Percentiles rank a stretch among this genome's conserved stretches.
Evolutionary conservation across 2,113 vertebrate species (phyloP).

Genomic region (Dolichallabes microphthalmus): DNA sequence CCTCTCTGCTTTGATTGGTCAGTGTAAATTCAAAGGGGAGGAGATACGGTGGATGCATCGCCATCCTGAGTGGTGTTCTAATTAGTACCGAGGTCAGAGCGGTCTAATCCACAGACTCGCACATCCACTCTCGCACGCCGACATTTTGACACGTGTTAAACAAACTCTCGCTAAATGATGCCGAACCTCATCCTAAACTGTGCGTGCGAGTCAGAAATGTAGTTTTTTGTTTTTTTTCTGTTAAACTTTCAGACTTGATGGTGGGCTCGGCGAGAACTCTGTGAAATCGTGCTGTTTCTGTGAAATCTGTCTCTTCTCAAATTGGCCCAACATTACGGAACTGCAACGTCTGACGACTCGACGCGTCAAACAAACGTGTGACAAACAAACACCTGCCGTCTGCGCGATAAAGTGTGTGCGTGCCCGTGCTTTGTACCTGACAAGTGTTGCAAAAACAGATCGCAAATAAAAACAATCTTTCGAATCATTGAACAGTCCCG

Average conservation of each 20-base stretch:
- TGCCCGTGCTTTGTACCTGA: slow-evolving; percentile 32
- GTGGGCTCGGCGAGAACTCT: neutral
- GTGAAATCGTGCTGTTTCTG: slow-evolving; percentile 26
- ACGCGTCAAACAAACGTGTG: slow-evolving; percentile 18
- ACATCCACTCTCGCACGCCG: neutral
- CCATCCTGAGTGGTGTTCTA: neutral
- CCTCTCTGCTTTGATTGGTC: neutral
- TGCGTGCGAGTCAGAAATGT: neutral
- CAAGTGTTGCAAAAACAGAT: slow-evolving; percentile 28
- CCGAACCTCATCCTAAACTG: neutral
- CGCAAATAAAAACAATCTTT: slow-evolving; percentile 1
- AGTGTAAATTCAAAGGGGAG: neutral
- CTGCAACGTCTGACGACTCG: slow-evolving; percentile 18
- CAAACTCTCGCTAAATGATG: neutral
- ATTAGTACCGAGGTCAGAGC: neutral
- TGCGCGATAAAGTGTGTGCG: slow-evolving; percentile 1
- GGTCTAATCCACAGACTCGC: neutral
- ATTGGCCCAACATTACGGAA: slow-evolving; percentile 21
- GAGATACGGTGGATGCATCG: neutral
- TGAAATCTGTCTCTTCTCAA: slow-evolving; percentile 32
- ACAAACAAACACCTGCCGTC: slow-evolving; percentile 36
- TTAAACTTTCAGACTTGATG: slow-evolving; percentile 11
- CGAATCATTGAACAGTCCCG: neutral
- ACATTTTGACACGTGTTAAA: neutral
- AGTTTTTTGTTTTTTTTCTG: neutral